Base-by-base conservation (phyloP, 2,888 invertebrate genomes). In the Sphaerophoria taeniata region DNA sequence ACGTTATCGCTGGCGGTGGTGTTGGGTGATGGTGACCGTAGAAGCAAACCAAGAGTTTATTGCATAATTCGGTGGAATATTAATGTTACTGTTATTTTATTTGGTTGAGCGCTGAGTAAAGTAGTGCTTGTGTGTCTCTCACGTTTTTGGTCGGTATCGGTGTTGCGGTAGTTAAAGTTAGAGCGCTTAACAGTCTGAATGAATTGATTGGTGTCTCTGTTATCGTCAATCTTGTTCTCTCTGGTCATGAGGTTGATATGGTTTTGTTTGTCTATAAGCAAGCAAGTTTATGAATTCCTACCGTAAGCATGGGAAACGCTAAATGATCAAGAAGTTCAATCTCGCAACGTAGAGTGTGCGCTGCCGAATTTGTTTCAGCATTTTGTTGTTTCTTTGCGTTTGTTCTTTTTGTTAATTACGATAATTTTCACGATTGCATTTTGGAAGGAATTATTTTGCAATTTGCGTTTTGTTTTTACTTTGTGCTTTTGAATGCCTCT, bases 11-110 rank as follows among this genome's bases (percentile, higher is more conserved):
- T 49, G 84, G 34, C 75, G 60, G 84, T 24, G 24, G 2, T 2
- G 24, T 24, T 24, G 24, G 24, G 24, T 24, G 24, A 24, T 24
- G 24, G 24, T 69, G 75, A 45, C 71, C 51, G 75, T 56, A 84
- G 71, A 76, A 61, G 49, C 55, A 33, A 36, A 79, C 24, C 1
- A 24, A 24, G 49, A 67, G 51, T 36, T 53, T 43, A 65, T 84
- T 84, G 80, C 80, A 72, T 84, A 84, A 84, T 80, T 72, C 56
- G 55, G n/a, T 75, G 24, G 14, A 11, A 65, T 61, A 71, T 74
- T 53, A 43, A 36, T 53, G 31, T 67, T 36, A 83, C 69, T 70
- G 58, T 79, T 61, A 55, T 45, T 63, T 39, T 77, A 69, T 63
- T 51, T 56, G 39, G 53, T 65, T 67, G 45, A 43, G 45, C 56